Base-by-base conservation (phyloP, 2,888 invertebrate species). In the Mesoligia furuncula region DNA sequence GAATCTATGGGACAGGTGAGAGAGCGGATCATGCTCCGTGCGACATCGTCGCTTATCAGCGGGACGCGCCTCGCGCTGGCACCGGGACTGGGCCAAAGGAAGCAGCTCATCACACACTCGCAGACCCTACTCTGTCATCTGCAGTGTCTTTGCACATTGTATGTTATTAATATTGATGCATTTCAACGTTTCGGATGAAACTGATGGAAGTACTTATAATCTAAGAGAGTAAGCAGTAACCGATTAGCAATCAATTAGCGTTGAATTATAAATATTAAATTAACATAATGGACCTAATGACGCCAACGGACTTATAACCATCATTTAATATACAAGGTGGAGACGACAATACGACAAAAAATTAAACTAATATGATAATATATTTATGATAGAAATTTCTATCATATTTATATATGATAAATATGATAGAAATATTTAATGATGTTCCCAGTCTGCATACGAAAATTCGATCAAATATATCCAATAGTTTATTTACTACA, bases 1-100 rank as follows among this genome's bases (percentile, higher is more conserved):
- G 61, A 85, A 77, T 76, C 73, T 77, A 51, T 69, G 72, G 73
- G 81, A 69, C 88, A 85, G 80, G 78, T 87, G 85, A 65, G 80
- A 72, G 66, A 67, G 72, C 62, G 68, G 65, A 73, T 59, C 75
- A 68, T 57, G 70, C 59, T 51, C 61, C 17, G 74, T 20, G 48
- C 59, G 73, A 74, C 74, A 77, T 57, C 74, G 81, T 62, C 77
- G 77, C 77, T 79, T 79, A 73, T 77, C 80, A 59, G 65, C 51
- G 73, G 7, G 68, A 31, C 75, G 62, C 74, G 57, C 0, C 27
- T 54, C 42, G n/a, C 51, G 27, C 66, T 24, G 79, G 54, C 57
- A 77, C 57, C 42, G 80, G 4, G 73, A 75, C 64, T 57, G 80
- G 4, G 73, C 66, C 75, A 76, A 48, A 79, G 86, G 87, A 83